These are phyloP conservation scores for Anomalospiza imberbis DNA, from an alignment of 2,797 vertebrate genomes.

Conservation along the genomic window DNA sequence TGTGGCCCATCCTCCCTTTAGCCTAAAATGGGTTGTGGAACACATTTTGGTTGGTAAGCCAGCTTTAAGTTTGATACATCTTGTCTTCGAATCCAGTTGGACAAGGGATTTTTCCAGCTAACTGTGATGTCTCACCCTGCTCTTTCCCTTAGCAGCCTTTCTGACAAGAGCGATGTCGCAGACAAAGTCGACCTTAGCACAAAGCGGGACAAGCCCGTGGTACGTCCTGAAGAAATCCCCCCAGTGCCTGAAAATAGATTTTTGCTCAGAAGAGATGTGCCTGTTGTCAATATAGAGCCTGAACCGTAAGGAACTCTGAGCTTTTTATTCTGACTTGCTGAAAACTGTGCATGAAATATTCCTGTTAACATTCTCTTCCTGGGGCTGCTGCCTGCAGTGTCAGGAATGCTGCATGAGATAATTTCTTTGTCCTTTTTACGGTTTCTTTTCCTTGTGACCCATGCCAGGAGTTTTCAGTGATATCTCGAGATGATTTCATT, in stretches of 20 bases:
- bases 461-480: background rate
- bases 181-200: conserved; percentile 77
- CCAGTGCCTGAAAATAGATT: conserved; percentile 97
- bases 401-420: background rate
- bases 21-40: background rate
- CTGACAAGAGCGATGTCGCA: conserved; percentile 68
- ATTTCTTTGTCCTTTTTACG: background rate
- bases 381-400: background rate
- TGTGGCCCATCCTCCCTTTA: fast-evolving
- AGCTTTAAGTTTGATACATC: background rate
- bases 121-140: background rate
- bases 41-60: background rate
- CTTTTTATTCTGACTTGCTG: background rate
- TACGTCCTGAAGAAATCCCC: conserved; percentile 95
- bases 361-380: fast-evolving
- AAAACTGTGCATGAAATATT: background rate
- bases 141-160: conserved; percentile 67
- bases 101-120: background rate
- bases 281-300: conserved; percentile 75
- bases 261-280: conserved; percentile 88
- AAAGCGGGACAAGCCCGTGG: conserved; percentile 91
- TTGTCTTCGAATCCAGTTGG: background rate
- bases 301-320: conserved; percentile 77
- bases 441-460: background rate
- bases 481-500: background rate